Evolutionary conservation across 2,888 invertebrate genomes (phyloP).

Genomic region (Trileptium ribeirensis): DNA sequence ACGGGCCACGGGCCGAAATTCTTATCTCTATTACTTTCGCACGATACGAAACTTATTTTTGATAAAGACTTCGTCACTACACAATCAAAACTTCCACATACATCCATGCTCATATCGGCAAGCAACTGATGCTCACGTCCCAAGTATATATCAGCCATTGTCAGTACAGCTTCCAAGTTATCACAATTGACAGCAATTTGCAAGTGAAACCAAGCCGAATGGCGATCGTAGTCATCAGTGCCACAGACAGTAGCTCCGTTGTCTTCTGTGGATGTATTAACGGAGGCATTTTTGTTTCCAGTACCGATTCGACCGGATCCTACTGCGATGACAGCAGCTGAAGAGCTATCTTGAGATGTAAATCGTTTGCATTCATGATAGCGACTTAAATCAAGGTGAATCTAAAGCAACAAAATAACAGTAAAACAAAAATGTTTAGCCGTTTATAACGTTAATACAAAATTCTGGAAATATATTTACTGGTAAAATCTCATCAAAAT

Average conservation of each 20-base stretch:
- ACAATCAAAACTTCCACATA: neutral
- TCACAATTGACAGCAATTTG: constrained; percentile 57
- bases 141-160: constrained; percentile 56
- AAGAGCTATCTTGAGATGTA: too few relatives aligned
- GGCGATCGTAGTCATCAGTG: constrained; percentile 54
- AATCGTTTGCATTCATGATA: constrained; percentile 59
- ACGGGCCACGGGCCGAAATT: too few relatives aligned
- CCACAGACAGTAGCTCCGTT: constrained; percentile 37
- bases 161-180: constrained; percentile 56
- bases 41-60: too few relatives aligned
- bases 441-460: too few relatives aligned
- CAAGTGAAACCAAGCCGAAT: constrained; percentile 58
- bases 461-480: too few relatives aligned
- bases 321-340: too few relatives aligned
- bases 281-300: neutral
- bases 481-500: too few relatives aligned
- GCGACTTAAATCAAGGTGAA: constrained; percentile 58
- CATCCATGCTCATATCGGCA: constrained; percentile 53
- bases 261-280: constrained; percentile 24
- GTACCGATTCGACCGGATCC: constrained; percentile 33
- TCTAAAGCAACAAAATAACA: too few relatives aligned
- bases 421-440: too few relatives aligned
- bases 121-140: constrained; percentile 56
- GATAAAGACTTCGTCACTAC: too few relatives aligned
- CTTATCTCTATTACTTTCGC: too few relatives aligned